A percentile compares a stretch with the other conserved stretches of the same genome.
Conservation (phyloP, 37 sponge, comb jelly and placozoan species). For the Haliclona indistincta region DNA sequence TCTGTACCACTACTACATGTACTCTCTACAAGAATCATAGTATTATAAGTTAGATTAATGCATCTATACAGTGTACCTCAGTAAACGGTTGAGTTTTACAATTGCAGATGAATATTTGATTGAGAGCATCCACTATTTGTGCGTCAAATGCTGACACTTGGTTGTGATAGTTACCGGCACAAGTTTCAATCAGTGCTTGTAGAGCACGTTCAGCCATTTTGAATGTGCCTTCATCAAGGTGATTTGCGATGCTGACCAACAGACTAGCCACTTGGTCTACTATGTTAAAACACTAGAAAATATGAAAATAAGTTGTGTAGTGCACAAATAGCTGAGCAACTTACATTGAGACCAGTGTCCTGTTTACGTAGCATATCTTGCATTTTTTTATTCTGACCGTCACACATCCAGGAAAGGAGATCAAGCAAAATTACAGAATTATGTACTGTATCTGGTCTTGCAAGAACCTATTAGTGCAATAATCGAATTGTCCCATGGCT, state of each 20-base stretch:
- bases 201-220: background rate
- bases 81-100: no score
- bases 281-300: conserved; percentile 57
- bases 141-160: conserved; percentile 43
- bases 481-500: no score
- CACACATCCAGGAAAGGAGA: conserved; percentile 39
- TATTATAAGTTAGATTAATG: no score
- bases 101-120: conserved; percentile 35
- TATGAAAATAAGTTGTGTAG: no score
- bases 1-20: background rate
- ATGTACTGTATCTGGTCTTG: no score
- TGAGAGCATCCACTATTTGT: conserved; percentile 57
- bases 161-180: conserved; percentile 50
- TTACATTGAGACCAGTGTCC: conserved; percentile 3
- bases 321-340: no score
- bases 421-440: no score
- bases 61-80: no score
- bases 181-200: conserved; percentile 47
- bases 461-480: no score
- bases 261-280: conserved; percentile 40
- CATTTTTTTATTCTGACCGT: conserved; percentile 57
- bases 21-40: no score
- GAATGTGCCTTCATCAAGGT: background rate
- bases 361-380: conserved; percentile 69
- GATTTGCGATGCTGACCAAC: conserved; percentile 38